Evolutionary conservation across 2,113 vertebrate species (phyloP).

Genomic region (Erpornis zantholeuca): DNA sequence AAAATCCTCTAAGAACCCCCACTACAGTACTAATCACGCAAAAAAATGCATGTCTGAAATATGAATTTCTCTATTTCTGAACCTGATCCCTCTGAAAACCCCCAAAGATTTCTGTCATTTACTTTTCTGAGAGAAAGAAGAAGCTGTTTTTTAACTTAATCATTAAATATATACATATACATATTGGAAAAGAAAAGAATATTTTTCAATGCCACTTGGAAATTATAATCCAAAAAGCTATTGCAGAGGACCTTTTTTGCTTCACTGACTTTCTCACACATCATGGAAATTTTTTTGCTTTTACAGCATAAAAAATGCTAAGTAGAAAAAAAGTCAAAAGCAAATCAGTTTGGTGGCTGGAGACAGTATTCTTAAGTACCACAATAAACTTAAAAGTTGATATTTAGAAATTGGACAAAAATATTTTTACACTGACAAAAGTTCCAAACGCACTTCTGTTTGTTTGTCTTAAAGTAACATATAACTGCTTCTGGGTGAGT

Average conservation of each 20-base stretch:
- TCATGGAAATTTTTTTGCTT: neutral
- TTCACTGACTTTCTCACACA: neutral
- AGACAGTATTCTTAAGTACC: neutral
- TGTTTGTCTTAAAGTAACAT: neutral
- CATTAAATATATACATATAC: neutral
- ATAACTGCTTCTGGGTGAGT: neutral
- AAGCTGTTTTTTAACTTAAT: neutral
- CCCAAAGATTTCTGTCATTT: neutral
- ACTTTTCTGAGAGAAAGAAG: neutral
- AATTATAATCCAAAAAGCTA: neutral
- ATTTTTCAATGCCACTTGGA: neutral
- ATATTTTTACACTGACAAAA: neutral
- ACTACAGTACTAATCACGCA: neutral
- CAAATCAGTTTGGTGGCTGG: neutral
- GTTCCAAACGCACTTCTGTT: neutral
- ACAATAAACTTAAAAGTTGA: neutral
- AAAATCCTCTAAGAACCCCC: neutral
- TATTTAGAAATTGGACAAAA: neutral
- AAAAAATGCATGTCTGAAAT: neutral
- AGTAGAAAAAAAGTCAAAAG: conserved; percentile 60
- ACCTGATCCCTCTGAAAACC: neutral
- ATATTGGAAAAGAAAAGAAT: neutral
- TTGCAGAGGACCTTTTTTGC: neutral
- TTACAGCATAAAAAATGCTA: neutral
- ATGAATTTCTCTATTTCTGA: neutral